phyloP scores from a whole-genome alignment of 2,888 invertebrate genomes.

The Torymus texanus region DNA sequence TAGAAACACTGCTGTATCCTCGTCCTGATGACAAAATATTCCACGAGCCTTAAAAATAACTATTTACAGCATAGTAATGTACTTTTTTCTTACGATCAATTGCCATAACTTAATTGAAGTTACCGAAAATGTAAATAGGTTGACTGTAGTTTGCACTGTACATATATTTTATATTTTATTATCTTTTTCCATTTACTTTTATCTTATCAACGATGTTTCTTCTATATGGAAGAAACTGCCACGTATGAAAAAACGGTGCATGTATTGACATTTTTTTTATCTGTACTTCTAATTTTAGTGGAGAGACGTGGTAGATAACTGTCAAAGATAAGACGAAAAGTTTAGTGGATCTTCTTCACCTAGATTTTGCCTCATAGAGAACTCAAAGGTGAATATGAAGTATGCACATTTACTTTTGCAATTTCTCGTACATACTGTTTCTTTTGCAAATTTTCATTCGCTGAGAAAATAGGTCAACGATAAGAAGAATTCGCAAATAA shows the following conservation, averaged over 20 bases:
- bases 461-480: not conserved
- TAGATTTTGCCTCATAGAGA: slow-evolving; percentile 2
- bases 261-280: slow-evolving; percentile 31
- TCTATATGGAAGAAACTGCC: not conserved
- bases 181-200: not conserved
- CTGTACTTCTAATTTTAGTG: slow-evolving; percentile 32
- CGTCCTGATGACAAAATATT: slow-evolving; percentile 11
- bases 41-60: slow-evolving; percentile 33
- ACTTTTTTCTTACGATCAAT: slow-evolving; percentile 17
- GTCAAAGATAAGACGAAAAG: slow-evolving; percentile 19
- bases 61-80: slow-evolving; percentile 2
- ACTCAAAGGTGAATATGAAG: not conserved
- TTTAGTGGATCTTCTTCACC: slow-evolving; percentile 13
- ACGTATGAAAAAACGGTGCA: not conserved
- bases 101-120: slow-evolving; percentile 27
- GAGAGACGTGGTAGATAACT: slow-evolving; percentile 28
- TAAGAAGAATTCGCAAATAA: too few species aligned
- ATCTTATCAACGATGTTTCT: not conserved
- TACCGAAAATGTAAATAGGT: slow-evolving; percentile 12
- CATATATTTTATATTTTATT: not conserved
- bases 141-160: not conserved
- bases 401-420: not conserved
- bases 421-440: not conserved
- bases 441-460: not conserved
- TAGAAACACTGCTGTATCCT: not conserved